These are phyloP conservation scores for Ligdia adustata DNA, from an alignment of 2,888 invertebrate species.

Conservation along the genomic window DNA sequence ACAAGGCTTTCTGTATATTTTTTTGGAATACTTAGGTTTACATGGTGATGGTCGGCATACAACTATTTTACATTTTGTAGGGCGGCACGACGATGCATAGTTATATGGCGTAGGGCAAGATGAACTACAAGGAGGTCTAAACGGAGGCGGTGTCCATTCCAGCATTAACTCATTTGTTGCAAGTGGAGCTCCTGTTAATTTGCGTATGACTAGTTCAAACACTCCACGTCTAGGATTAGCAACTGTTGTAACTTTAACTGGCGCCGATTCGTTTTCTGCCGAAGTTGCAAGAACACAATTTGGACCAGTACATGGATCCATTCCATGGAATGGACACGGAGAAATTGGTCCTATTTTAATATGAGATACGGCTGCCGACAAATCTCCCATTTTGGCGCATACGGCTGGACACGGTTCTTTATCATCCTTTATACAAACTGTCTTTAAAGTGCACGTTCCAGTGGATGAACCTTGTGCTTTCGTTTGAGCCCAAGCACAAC, in stretches of 20 bases:
- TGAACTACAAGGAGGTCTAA: slow-evolving; percentile 47
- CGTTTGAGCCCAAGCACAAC: slow-evolving; percentile 44
- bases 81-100: slow-evolving; percentile 43
- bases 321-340: slow-evolving; percentile 61
- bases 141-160: slow-evolving; percentile 75
- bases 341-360: slow-evolving; percentile 64
- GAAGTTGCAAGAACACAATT: slow-evolving; percentile 58
- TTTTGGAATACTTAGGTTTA: slow-evolving; percentile 48
- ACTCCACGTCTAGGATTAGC: slow-evolving; percentile 73
- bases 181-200: slow-evolving; percentile 67
- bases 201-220: slow-evolving; percentile 72
- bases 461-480: slow-evolving; percentile 40
- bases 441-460: slow-evolving; percentile 46
- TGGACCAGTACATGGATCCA: slow-evolving; percentile 63
- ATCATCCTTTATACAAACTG: slow-evolving; percentile 60
- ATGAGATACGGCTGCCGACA: slow-evolving; percentile 68
- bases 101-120: slow-evolving; percentile 46
- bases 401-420: slow-evolving; percentile 50
- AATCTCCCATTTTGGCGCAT: slow-evolving; percentile 50
- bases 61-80: slow-evolving; percentile 59
- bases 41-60: slow-evolving; percentile 53
- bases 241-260: slow-evolving; percentile 63
- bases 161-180: slow-evolving; percentile 75
- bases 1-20: slow-evolving; percentile 49
- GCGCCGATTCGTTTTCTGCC: slow-evolving; percentile 52